Percentiles rank a stretch among this genome's conserved stretches.
Evolutionary conservation across 2,797 vertebrate species (phyloP).

Genomic region (Falco novaeseelandiae): DNA sequence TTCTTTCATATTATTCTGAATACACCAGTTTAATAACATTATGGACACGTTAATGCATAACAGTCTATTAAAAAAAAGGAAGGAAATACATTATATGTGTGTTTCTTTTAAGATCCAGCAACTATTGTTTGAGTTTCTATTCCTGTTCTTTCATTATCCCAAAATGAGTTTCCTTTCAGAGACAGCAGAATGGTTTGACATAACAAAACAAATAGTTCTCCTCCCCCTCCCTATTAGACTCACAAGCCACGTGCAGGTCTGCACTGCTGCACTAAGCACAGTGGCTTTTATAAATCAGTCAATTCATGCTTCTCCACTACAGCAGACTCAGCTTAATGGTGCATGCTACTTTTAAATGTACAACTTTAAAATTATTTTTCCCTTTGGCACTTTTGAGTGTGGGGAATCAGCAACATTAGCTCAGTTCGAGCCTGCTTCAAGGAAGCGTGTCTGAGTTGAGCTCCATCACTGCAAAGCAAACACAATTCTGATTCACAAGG

Average conservation of each 20-base stretch:
- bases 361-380: conserved; percentile 29
- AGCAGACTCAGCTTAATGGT: conserved; percentile 39
- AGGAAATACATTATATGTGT: conserved; percentile 54
- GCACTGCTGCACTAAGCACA: conserved; percentile 25
- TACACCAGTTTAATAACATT: conserved; percentile 34
- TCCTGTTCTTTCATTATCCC: conserved; percentile 54
- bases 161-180: conserved; percentile 69
- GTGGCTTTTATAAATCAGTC: conserved; percentile 49
- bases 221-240: conserved; percentile 23
- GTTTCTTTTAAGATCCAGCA: conserved; percentile 21
- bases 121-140: conserved; percentile 51
- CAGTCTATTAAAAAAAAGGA: not conserved
- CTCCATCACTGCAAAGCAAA: not conserved
- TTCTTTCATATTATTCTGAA: conserved; percentile 22
- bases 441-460: not conserved
- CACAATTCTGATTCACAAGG: not conserved
- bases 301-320: conserved; percentile 1
- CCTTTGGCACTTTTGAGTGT: not conserved
- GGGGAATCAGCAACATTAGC: not conserved
- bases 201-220: conserved; percentile 54
- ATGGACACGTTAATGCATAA: not conserved
- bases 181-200: conserved; percentile 51
- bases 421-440: not conserved
- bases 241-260: conserved; percentile 35
- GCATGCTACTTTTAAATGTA: conserved; percentile 22